phyloP scores from a whole-genome alignment of 23 tunicate species.

The Corella eumyota region DNA sequence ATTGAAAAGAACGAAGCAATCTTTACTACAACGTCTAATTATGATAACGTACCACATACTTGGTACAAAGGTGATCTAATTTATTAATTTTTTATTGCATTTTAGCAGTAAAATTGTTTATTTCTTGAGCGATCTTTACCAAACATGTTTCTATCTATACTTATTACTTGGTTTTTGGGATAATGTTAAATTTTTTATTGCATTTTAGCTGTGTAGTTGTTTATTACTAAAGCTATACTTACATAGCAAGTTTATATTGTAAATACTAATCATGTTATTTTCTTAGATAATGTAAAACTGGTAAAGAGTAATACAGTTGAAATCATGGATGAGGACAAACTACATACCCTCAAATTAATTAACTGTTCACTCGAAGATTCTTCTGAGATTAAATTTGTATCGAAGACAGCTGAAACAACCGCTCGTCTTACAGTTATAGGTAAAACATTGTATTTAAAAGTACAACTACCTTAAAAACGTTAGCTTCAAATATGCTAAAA shows the following conservation, averaged over 20 bases:
- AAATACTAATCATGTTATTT: too few species aligned
- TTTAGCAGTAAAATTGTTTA: too few species aligned
- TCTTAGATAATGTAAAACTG: slow-evolving; percentile 58
- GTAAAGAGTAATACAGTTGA: slow-evolving; percentile 44
- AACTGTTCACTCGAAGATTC: slow-evolving; percentile 45
- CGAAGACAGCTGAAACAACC: slow-evolving; percentile 48
- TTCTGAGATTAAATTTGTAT: slow-evolving; percentile 50
- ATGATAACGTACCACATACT: slow-evolving; percentile 43
- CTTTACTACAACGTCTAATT: slow-evolving; percentile 40
- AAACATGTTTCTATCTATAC: too few species aligned
- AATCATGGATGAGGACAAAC: slow-evolving; percentile 36
- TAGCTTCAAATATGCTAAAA: too few species aligned
- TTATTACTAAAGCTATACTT: too few species aligned
- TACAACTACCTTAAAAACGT: neutral
- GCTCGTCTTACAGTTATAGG: slow-evolving; percentile 66
- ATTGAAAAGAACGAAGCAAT: slow-evolving; percentile 52
- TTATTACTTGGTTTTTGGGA: neutral
- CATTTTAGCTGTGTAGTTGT: too few species aligned
- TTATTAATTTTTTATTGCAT: neutral
- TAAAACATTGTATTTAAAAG: neutral
- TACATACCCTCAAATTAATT: slow-evolving; percentile 37
- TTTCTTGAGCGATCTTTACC: too few species aligned
- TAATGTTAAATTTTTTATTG: neutral
- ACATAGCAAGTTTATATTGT: too few species aligned
- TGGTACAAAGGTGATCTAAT: slow-evolving; percentile 63